Base-by-base conservation (phyloP, 2,888 invertebrate species). In the Trachelus tabidus region DNA sequence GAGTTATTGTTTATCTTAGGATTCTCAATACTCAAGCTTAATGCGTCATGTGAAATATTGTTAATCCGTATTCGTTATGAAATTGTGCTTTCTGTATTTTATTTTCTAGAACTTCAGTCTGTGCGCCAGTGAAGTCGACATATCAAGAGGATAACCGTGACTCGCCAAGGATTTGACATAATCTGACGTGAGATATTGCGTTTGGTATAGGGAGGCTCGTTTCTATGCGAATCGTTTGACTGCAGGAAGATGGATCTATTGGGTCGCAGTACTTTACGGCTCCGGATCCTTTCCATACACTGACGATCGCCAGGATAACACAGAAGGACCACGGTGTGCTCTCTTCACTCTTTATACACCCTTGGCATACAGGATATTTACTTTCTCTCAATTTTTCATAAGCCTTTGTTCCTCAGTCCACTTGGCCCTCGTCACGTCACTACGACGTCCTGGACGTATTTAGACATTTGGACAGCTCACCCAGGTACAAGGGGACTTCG, bases 141-240 rank as follows among this genome's bases (percentile, higher is more conserved):
- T 56, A 56, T 56, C 56, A 23, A 56, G 56, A 9, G 56, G 56
- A 56, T 23, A 78, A 73, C 83, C 71, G 79, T 79, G 80, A 79
- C 80, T 82, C 77, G 79, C 75, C 81, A 79, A 85, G 81, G 83
- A 82, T 80, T 81, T 81, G 82, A 82, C 77, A 84, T 87, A 87
- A 87, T 87, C 85, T 85, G 87, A 87, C 83, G 84, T 87, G 87
- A 87, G 87, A 87, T 87, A 87, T 87, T 87, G 83, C 87, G 83
- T 86, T 85, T 81, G 68, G 71, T 73, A 15, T 3, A 56, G 56
- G 56, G 34, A 35, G 31, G 68, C 68, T 31, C 68, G 71, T 30
- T 74, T 75, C 79, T 75, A 77, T 79, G 76, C 31, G 79, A 79
- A 79, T 79, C 77, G 68, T 76, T 69, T 75, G 34, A n/a, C 30